Evolutionary conservation across 30 jellyfish, hydroid and myxozoan genomes (phyloP), one percentile per base, ranked within the genome.

Genomic region (Nemopilema nomurai): DNA sequence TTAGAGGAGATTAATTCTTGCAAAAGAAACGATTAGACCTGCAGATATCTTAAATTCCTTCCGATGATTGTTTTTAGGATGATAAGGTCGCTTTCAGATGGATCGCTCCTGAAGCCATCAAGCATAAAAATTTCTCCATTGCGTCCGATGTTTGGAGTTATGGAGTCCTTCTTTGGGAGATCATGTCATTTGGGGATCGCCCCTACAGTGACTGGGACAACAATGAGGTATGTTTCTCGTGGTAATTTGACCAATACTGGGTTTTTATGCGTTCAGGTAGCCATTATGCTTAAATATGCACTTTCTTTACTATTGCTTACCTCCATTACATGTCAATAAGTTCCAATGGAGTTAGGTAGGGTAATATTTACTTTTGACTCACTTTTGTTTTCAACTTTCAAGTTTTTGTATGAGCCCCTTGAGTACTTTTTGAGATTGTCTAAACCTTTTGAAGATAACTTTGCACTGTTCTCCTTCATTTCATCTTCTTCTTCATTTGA

Each of bases 71-170:
- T 57, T 31, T 84, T 4, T 57, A 95, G 99, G 99, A 97, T 62
- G 99, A 97, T n/a, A 95, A 95, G 77, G 90, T 95, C 71, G 97
- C 99, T 30, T 92, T 95, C 1, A 88, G 93, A 23, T 95, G 99
- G 99, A 95, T 97, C 18, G 97, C 99, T 16, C 99, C 99, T 0
- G 99, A 95, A 67, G 97, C 97, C 0, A 83, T 95, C 23, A 95
- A 95, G 52, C 90, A 31, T 85, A 95, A 90, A 85, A 95, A 95
- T 62, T 95, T 95, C 86, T 90, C 99, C 28, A 87, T 94, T 31
- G 97, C 99, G 7, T 95, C 99, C 8, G 99, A 95, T 77, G 97
- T 95, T n/a, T 95, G 99, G 99, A 91, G 98, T 69, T 95, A 69
- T 72, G 99, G 99, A 0, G 80, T 95, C 32, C 65, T 95, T 78